Base-by-base conservation (phyloP, 2,113 vertebrate genomes). In the Sceloporus undulatus region DNA sequence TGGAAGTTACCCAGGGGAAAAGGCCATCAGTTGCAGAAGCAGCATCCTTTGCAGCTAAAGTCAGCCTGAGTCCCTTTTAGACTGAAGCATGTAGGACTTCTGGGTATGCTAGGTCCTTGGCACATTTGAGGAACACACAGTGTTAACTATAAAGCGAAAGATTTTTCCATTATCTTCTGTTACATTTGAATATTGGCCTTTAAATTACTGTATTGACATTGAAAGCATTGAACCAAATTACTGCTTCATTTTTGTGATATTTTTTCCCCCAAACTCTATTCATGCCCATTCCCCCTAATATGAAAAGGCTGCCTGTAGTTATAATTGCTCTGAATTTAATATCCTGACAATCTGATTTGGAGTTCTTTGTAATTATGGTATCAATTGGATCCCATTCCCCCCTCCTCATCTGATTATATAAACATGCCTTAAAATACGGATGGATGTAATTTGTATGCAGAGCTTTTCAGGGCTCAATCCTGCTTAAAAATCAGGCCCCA, bases 261-360 rank as follows among this genome's bases (percentile, higher is more conserved):
- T 81, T 52, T 68, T 71, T 84, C 1, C 34, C 34, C 34, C 88
- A 79, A 78, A 59, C 9, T 25, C 3, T 79, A 27, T 85, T 89
- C 77, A 73, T 79, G 11, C 73, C 48, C 7, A n/a, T 68, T 90
- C 76, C 70, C 68, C 74, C 65, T 21, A n/a, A 82, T 70, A 75
- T 82, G 84, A 87, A 90, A 59, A 92, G 86, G 83, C 71, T 77
- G 52, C 71, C 76, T 48, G 19, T 14, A 65, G 25, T 80, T 90
- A 80, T 83, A 86, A 89, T 91, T 91, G 25, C 70, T 82, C 79
- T 77, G 59, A 85, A 56, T 86, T 87, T 86, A 87, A 80, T 91
- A 74, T 79, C 3, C 25, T 70, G 79, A 54, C 91, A 89, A 62
- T 80, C 79, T 89, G 71, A 93, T 86, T 85, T 88, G 54, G 81